These are phyloP conservation scores for Lepeophtheirus nordmannii DNA, from an alignment of 2,888 invertebrate genomes.

Conservation along the genomic window DNA sequence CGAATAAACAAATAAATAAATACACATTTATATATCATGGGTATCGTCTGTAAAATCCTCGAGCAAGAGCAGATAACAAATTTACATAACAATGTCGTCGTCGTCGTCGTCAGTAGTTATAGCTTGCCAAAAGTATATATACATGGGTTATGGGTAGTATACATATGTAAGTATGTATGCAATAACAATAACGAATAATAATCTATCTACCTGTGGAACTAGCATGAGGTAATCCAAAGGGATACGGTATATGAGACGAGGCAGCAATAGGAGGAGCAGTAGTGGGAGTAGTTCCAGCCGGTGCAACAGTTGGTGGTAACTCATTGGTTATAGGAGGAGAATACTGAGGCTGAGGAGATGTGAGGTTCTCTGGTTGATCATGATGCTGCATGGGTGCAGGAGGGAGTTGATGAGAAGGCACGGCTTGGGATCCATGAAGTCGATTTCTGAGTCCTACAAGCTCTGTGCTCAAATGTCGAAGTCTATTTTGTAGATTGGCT, in stretches of 20 bases:
- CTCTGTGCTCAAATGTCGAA: conserved; percentile 76
- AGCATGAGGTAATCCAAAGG: background rate
- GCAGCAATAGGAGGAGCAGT: background rate
- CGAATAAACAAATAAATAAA: too few relatives aligned
- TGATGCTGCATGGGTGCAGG: conserved; percentile 23
- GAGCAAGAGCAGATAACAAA: too few relatives aligned
- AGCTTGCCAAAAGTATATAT: too few relatives aligned
- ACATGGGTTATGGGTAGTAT: too few relatives aligned
- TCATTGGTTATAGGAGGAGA: conserved; percentile 26
- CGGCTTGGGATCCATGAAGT: conserved; percentile 52
- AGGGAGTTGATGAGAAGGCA: conserved; percentile 30
- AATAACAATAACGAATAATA: background rate
- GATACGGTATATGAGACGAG: conserved; percentile 2
- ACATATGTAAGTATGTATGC: background rate
- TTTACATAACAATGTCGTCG: too few relatives aligned
- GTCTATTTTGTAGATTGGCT: conserved; percentile 74
- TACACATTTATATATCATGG: too few relatives aligned
- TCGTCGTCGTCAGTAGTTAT: too few relatives aligned
- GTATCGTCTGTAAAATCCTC: too few relatives aligned
- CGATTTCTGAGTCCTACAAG: conserved; percentile 77
- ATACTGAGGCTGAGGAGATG: conserved; percentile 28
- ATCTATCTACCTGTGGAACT: conserved; percentile 12
- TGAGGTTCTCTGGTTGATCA: conserved; percentile 24
- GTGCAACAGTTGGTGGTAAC: conserved; percentile 11
- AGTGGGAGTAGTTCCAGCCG: background rate